These are phyloP conservation scores for Drosophila melanogaster DNA, from an alignment of 1,140 invertebrate genomes.

Conservation along the genomic window Release_6_plus_ISO1_MT NC_004354.4:14756001-14756500, in stretches of 20 bases:
- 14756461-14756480: conserved; percentile 72
- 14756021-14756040: conserved; percentile 22
- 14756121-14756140: not conserved
- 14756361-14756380: conserved; percentile 8
- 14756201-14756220: not conserved
- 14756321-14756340: conserved; percentile 75
- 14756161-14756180: conserved; percentile 13
- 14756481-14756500: conserved; percentile 44
- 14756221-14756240: conserved; percentile 28
- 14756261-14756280: conserved; percentile 29
- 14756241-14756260: no score
- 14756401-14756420: conserved; percentile 45
- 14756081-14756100: conserved; percentile 74
- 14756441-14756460: conserved; percentile 63
- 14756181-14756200: conserved; percentile 9
- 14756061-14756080: conserved; percentile 73
- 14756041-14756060: conserved; percentile 51
- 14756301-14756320: conserved; percentile 37
- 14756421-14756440: conserved; percentile 60
- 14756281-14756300: not conserved
- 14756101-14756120: conserved; percentile 43
- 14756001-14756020: conserved; percentile 69
- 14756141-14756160: conserved; percentile 19
- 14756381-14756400: conserved; percentile 41
- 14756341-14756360: conserved; percentile 59